Evolutionary conservation across 30 jellyfish, hydroid and myxozoan genomes (phyloP), one percentile per base, ranked within the genome.

Genomic region (Pelagia noctiluca): DNA sequence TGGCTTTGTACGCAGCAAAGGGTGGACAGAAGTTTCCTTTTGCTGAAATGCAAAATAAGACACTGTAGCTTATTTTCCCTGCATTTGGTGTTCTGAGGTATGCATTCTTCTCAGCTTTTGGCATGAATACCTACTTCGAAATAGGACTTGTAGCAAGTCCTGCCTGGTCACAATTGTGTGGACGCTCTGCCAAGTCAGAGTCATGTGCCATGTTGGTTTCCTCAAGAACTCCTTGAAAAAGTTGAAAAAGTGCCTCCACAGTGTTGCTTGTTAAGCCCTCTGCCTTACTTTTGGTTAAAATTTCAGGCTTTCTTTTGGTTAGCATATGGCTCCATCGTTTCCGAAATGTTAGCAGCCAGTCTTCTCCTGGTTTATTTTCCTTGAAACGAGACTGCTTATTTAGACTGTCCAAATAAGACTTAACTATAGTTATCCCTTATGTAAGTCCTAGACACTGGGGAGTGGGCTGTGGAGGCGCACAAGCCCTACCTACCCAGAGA

Each of bases 1-100:
- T 31, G 8, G 71, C 92, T 75, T 86, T 76, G 78, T 75, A 86
- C 24, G 76, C 91, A n/a, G 76, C 96, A 86, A 86, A 75, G 0
- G 96, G 96, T 0, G 86, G 85, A 35, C 47, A 75, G 38, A 30
- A 46, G 36, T 21, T 21, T 5, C 96, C 96, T 29, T 30, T 19
- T 3, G 91, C 96, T 2, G 96, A 75, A 13, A 61, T 60, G 33
- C 92, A 86, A 63, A 75, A 75, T 37, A 86, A 54, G 46, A 63
- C 91, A 75, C 87, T 76, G 53, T 75, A 86, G 48, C 74, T 86
- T 35, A 86, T 28, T 77, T 87, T 78, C 30, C 83, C 90, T 2
- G 78, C 85, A 36, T 64, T 52, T 16, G 84, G 70, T 28, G 89
- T 75, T 12, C 52, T 33, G 47, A 78, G 18, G 49, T 78, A 54